Base-by-base conservation (phyloP, 2,797 vertebrate genomes). In the Urocyon cinereoargenteus region DNA sequence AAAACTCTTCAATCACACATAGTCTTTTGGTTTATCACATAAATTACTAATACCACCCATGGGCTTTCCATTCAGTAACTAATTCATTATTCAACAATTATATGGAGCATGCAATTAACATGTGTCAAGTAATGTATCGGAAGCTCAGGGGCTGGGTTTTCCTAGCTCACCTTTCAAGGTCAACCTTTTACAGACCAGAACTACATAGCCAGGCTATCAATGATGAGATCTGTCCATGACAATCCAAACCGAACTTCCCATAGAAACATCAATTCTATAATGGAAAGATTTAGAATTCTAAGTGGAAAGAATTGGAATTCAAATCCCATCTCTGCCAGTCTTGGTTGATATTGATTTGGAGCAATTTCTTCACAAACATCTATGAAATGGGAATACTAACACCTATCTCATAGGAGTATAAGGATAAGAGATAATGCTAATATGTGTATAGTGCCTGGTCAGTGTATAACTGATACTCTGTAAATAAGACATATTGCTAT, bases 1-100 rank as follows among this genome's bases (percentile, higher is more conserved):
- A 92, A 89, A 88, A 21, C 3, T 86, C 36, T 83, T 89, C 24
- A 68, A 3, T 24, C 61, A 79, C 31, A 64, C 22, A 84, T 10
- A 70, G 14, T 31, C 28, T 96, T 28, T 94, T 59, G 24, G 9
- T 86, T 96, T 79, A 85, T 45, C 86, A 89, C 13, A 90, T 59
- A 82, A 88, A 31, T 70, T 77, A 85, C 51, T 95, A 59, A 51
- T 55, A 77, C 51, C 51, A 84, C 57, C 68, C n/a, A 45, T 13
- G 79, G 45, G 1, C 51, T 93, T 96, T 92, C 68, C 59, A 91
- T 73, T 34, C 90, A 79, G 53, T 84, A 36, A 62, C 21, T 55
- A 61, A 72, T 82, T 79, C 57, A 77, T 28, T 81, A 86, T 79
- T 83, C 73, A 92, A 70, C 10, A 94, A 22, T 36, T 78, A 49